Evolutionary conservation across 2,888 invertebrate genomes (phyloP).

Genomic region (Aporophyla lueneburgensis): DNA sequence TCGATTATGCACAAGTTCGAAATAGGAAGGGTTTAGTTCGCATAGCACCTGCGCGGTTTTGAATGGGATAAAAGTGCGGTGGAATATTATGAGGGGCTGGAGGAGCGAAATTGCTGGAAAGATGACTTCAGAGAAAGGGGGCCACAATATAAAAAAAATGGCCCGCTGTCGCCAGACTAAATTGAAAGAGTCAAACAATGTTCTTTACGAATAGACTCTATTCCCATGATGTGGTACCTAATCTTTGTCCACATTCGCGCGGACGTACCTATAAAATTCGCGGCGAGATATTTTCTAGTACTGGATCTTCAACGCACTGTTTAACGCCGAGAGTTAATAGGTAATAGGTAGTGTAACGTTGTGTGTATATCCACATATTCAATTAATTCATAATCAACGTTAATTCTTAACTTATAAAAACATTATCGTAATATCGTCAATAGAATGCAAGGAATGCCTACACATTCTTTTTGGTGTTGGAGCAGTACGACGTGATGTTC

Average conservation of each 20-base stretch:
- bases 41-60: conserved; percentile 45
- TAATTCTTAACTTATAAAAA: too few relatives aligned
- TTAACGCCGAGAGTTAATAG: too few relatives aligned
- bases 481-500: too few relatives aligned
- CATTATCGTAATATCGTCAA: too few relatives aligned
- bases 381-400: too few relatives aligned
- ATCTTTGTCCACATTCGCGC: background rate
- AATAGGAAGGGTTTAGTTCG: conserved; percentile 52
- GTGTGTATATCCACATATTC: too few relatives aligned
- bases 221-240: background rate
- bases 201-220: conserved; percentile 2
- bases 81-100: background rate
- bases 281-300: too few relatives aligned
- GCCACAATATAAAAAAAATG: background rate
- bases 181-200: background rate
- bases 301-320: too few relatives aligned
- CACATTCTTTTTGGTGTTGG: too few relatives aligned
- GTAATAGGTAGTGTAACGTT: too few relatives aligned
- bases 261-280: too few relatives aligned
- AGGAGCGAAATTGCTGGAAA: background rate
- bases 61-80: background rate
- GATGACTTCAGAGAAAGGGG: background rate
- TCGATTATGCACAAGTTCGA: conserved; percentile 30
- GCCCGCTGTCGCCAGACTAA: background rate
- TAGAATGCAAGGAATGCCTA: too few relatives aligned